Evolutionary conservation across 2,888 invertebrate species (phyloP), one percentile per base, ranked within the genome.

Genomic region (Dione vanillae): DNA sequence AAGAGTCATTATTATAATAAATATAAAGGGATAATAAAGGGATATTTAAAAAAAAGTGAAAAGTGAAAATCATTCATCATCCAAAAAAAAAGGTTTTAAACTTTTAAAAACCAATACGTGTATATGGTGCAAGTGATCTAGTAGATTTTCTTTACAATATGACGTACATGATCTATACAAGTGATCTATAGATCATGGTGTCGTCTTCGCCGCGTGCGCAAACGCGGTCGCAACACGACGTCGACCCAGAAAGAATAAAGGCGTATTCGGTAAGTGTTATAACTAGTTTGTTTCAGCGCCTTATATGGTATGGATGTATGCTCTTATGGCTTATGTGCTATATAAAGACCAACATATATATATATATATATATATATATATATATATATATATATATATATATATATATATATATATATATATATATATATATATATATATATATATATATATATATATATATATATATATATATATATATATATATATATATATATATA

Each of bases 131-230:
- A 10, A 19, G 19, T 19, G 6, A 12, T 49, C 49, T 11, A 49
- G 19, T 19, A 20, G 6, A 49, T 19, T 49, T 49, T 49, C 16
- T 16, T 11, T 19, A 71, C 51, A 58, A 64, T 47, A 64, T 72
- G 65, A 61, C 49, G 64, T 66, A 20, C 47, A 41, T 70, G 49
- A 49, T 70, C 43, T 80, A 78, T 75, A 83, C 84, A 82, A 86
- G 89, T 88, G 90, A 89, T 87, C 87, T 79, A 85, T 86, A 87
- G 90, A 91, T 86, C 87, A 93, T 93, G 93, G 93, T 93, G 82
- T 93, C 93, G 84, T 93, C 93, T 84, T 92, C 93, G 82, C 92
- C 93, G 84, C 91, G 91, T 74, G 90, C 92, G 85, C 91, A 90
- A 80, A 81, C 90, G 72, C 91, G 92, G 77, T 88, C 88, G 84